Evolutionary conservation across 2,113 vertebrate species (phyloP).

Genomic region (Pterophyllum scalare): DNA sequence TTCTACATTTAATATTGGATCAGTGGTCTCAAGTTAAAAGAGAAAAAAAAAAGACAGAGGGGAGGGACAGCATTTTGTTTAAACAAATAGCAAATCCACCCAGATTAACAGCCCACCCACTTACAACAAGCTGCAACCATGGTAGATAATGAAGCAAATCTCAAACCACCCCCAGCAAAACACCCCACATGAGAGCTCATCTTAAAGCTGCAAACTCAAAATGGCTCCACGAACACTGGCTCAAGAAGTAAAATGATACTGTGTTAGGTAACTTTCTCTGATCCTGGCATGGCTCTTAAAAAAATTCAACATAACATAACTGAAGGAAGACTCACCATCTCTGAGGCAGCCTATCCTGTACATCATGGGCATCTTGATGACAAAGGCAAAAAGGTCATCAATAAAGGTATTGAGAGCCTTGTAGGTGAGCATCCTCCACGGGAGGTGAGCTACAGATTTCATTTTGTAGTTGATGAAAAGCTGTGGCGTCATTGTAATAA

Average conservation of each 20-base stretch:
- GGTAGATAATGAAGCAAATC: background rate
- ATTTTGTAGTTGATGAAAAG: constrained; percentile 98
- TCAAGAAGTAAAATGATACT: background rate
- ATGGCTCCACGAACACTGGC: background rate
- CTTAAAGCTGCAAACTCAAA: background rate
- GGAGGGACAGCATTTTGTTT: background rate
- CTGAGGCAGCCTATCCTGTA: constrained; percentile 96
- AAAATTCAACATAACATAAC: background rate
- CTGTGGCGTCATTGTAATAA: constrained; percentile 96
- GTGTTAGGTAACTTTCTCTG: background rate
- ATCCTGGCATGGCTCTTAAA: background rate
- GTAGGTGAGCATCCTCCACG: constrained; percentile 97
- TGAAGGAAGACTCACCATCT: constrained; percentile 82
- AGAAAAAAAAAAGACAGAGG: background rate
- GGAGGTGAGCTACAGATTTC: constrained; percentile 95
- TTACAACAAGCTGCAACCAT: background rate
- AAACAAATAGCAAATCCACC: background rate
- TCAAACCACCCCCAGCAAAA: constrained; percentile 1
- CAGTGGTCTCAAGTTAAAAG: background rate
- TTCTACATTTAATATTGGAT: background rate
- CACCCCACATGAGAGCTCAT: background rate
- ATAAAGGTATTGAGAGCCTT: constrained; percentile 98
- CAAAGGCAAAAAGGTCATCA: constrained; percentile 95
- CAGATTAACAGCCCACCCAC: background rate
- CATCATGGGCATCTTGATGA: constrained; percentile 99